phyloP scores from a whole-genome alignment of 2,113 vertebrate genomes.

The Hippocampus mohnikei region DNA sequence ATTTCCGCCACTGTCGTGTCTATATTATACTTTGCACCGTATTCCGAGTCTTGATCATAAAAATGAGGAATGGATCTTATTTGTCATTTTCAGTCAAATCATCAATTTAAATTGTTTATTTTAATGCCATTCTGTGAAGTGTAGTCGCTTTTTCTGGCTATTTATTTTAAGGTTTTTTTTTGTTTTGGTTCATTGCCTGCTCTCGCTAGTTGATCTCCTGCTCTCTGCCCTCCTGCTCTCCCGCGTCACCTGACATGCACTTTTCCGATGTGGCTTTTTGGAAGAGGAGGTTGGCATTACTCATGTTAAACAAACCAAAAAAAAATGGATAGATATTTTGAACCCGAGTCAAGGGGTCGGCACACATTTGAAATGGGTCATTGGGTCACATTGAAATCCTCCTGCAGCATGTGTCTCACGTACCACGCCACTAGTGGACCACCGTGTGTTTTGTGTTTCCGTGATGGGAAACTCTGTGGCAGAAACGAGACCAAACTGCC shows the following conservation, averaged over 20 bases:
- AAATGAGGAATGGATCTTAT: not conserved
- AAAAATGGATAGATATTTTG: not conserved
- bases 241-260: constrained; percentile 32
- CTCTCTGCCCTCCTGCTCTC: constrained; percentile 18
- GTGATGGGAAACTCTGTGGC: not conserved
- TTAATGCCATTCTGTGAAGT: constrained; percentile 2
- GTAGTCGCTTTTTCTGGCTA: constrained; percentile 20
- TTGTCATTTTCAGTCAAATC: not conserved
- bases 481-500: not conserved
- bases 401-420: not conserved
- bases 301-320: not conserved
- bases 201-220: constrained; percentile 7
- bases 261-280: constrained; percentile 43
- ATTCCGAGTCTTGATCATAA: not conserved
- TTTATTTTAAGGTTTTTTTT: constrained; percentile 34
- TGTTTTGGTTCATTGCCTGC: not conserved
- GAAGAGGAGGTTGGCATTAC: constrained; percentile 18
- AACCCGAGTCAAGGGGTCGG: not conserved
- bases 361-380: not conserved
- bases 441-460: not conserved
- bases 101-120: constrained; percentile 1
- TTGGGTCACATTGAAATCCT: not conserved
- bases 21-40: too few species aligned
- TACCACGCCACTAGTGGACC: not conserved
- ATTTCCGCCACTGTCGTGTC: too few species aligned